Conservation (phyloP, 2,888 invertebrate species). For the Ethmia dodecea region DNA sequence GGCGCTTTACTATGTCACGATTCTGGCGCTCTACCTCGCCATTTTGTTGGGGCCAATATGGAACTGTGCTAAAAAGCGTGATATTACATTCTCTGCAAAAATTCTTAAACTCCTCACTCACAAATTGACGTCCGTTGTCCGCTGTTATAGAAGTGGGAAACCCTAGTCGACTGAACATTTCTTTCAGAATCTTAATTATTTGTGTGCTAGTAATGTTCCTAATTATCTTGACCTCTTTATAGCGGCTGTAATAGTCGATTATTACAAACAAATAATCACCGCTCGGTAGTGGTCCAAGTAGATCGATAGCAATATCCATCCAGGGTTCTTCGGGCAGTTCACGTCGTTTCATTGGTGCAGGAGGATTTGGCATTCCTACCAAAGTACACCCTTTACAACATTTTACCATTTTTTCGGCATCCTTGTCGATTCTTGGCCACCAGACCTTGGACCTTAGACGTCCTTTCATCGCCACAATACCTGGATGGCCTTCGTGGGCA, state of each 20-base stretch:
- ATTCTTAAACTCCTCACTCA: constrained; percentile 20
- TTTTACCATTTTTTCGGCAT: constrained; percentile 16
- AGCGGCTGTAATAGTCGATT: constrained; percentile 22
- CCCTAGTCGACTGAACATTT: constrained; percentile 11
- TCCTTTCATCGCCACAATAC: too few species aligned
- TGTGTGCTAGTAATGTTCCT: constrained; percentile 11
- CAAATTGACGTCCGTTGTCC: constrained; percentile 25
- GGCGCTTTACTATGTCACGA: background rate
- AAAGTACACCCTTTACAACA: constrained; percentile 19
- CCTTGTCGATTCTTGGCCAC: constrained; percentile 21
- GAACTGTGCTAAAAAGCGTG: constrained; percentile 17
- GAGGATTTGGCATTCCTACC: constrained; percentile 14
- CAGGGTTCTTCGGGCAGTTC: constrained; percentile 15
- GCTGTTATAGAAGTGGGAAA: constrained; percentile 19
- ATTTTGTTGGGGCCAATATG: constrained; percentile 27
- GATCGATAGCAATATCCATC: constrained; percentile 20
- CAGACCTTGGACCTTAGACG: too few species aligned
- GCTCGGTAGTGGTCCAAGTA: constrained; percentile 21
- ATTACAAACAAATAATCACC: constrained; percentile 19
- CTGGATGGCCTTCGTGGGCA: too few species aligned
- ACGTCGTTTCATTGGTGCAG: constrained; percentile 16
- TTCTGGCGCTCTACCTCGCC: constrained; percentile 21
- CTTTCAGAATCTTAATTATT: constrained; percentile 21
- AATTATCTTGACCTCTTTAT: constrained; percentile 20
- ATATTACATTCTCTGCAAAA: constrained; percentile 21